Percentiles rank a stretch among this genome's conserved stretches.
Evolutionary conservation across 1,140 invertebrate species (phyloP).

Genomic region (Drosophila oshimai): DNA sequence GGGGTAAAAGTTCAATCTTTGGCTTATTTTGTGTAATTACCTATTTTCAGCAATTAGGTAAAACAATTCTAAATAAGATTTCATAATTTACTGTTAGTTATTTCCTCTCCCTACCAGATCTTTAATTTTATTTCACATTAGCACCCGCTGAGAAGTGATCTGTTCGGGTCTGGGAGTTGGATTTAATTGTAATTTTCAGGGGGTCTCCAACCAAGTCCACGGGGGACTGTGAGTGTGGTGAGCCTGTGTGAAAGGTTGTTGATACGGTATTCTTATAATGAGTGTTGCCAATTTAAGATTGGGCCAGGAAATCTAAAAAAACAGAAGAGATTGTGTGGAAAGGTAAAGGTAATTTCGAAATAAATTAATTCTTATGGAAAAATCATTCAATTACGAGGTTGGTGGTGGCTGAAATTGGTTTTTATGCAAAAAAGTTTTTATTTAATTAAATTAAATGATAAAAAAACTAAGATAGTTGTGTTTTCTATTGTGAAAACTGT

Average conservation of each 20-base stretch:
- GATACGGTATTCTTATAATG: slow-evolving; percentile 39
- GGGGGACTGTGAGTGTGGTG: slow-evolving; percentile 14
- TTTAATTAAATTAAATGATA: not conserved
- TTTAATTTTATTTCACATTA: slow-evolving; percentile 38
- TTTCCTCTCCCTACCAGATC: slow-evolving; percentile 17
- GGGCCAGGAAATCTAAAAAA: not conserved
- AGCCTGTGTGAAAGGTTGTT: slow-evolving; percentile 61
- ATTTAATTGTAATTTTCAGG: slow-evolving; percentile 74
- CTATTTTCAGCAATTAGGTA: slow-evolving; percentile 39
- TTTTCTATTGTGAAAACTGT: not conserved
- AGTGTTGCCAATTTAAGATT: slow-evolving; percentile 49
- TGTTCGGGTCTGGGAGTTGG: slow-evolving; percentile 16
- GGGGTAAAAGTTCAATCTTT: slow-evolving; percentile 27
- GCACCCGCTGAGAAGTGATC: slow-evolving; percentile 56
- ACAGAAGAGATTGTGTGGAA: slow-evolving; percentile 10
- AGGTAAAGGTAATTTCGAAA: slow-evolving; percentile 20
- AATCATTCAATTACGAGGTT: not conserved
- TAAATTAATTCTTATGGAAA: slow-evolving; percentile 10
- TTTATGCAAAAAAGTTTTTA: too few relatives aligned
- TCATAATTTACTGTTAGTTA: slow-evolving; percentile 33
- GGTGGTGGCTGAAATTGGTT: not conserved
- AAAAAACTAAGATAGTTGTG: not conserved
- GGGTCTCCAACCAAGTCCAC: slow-evolving; percentile 36
- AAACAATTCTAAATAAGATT: slow-evolving; percentile 35
- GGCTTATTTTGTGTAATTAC: slow-evolving; percentile 27